Evolutionary conservation across 2,888 invertebrate species (phyloP), one percentile per base, ranked within the genome.

Genomic region (Allolobophora icterica): DNA sequence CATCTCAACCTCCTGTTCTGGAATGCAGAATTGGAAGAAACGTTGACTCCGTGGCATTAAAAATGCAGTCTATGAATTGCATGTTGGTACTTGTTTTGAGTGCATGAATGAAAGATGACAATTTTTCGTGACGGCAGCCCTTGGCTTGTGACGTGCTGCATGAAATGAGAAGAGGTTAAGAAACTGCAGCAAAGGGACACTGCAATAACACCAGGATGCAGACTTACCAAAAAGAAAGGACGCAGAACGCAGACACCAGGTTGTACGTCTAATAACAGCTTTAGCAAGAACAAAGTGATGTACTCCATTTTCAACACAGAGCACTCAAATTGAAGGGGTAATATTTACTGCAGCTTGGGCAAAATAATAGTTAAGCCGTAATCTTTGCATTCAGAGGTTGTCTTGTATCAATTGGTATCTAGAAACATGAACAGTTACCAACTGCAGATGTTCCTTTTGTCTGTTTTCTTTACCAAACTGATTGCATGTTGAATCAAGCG

Each of bases 391-490:
- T 52, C 52, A 52, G 52, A 52, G 52, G 52, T 52, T 45, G 45
- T 17, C 2, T 71, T 71, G n/a, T n/a, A 11, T 71, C 21, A 52
- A 52, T 24, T 71, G n/a, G 30, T 11, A 71, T 71, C 11, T 71
- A 71, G 11, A 71, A 30, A 71, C 30, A n/a, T 71, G 71, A 71
- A 52, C n/a, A 0, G n/a, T 71, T 71, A 8, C n/a, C 11, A n/a
- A 71, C 30, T n/a, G 71, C 3, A n/a, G 11, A 71, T n/a, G 71
- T 71, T 71, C n/a, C n/a, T 71, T 71, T 71, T n/a, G 30, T 71
- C 71, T 71, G 71, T 71, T 71, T 71, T n/a, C 71, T 71, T 30
- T 71, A 71, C n/a, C 71, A 71, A 71, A 71, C 71, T 30, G 71
- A 71, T n/a, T n/a, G 30, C 4, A n/a, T 71, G 71, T 71, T 71